Conservation (phyloP, 2,888 invertebrate genomes). For the Nemapogon koenigi region DNA sequence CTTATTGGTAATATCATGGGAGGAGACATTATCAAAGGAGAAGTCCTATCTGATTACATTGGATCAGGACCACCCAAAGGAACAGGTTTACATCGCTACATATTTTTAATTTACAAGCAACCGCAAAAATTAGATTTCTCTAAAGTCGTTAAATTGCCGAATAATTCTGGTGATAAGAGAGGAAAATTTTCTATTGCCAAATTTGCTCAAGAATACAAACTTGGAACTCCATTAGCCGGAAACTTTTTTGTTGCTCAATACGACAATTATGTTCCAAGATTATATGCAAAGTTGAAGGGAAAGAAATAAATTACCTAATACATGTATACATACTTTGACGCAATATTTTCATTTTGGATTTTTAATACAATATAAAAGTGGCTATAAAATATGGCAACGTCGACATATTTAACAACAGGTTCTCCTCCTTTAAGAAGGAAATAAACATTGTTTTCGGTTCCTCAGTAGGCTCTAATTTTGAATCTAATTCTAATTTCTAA, state of each 20-base stretch:
- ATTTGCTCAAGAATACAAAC: constrained; percentile 63
- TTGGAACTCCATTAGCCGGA: constrained; percentile 67
- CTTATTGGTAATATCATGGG: constrained; percentile 77
- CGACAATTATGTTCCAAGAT: constrained; percentile 65
- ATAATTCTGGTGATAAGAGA: constrained; percentile 57
- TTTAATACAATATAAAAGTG: too few species aligned
- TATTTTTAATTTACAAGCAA: constrained; percentile 71
- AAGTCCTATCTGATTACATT: constrained; percentile 69
- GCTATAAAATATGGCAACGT: too few species aligned
- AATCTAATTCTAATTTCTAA: too few species aligned
- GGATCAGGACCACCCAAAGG: constrained; percentile 74
- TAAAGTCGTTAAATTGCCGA: constrained; percentile 39
- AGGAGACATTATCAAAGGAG: constrained; percentile 65
- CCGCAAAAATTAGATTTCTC: constrained; percentile 49
- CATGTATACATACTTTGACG: too few species aligned
- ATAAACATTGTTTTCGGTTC: too few species aligned
- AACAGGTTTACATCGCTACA: constrained; percentile 75
- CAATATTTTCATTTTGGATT: too few species aligned
- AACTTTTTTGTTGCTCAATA: constrained; percentile 68
- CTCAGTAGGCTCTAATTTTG: too few species aligned
- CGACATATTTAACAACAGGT: too few species aligned
- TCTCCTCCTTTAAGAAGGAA: too few species aligned
- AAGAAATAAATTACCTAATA: neutral
- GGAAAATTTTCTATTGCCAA: constrained; percentile 64
- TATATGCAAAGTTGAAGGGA: constrained; percentile 44